phyloP scores from a whole-genome alignment of 2,888 invertebrate species.

The Brenthis daphne region DNA sequence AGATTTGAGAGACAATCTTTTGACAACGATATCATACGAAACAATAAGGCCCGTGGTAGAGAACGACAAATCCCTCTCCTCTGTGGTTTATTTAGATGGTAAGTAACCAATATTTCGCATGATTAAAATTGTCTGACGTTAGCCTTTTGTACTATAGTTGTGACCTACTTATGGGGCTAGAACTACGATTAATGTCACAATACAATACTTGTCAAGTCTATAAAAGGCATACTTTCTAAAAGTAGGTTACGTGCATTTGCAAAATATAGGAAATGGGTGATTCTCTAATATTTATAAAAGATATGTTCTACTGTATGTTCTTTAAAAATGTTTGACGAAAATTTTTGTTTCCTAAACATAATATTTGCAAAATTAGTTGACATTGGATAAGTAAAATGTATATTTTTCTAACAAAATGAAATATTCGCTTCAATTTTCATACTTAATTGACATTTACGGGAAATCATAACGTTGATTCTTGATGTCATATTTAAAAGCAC shows the following conservation, averaged over 20 bases:
- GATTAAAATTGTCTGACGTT: slow-evolving; percentile 36
- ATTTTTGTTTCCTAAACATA: too few species aligned
- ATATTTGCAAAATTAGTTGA: too few species aligned
- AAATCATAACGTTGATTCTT: too few species aligned
- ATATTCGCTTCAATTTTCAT: too few species aligned
- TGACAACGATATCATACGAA: slow-evolving; percentile 89
- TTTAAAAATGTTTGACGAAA: neutral
- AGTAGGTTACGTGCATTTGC: slow-evolving; percentile 29
- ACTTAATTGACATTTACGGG: too few species aligned
- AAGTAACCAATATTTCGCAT: slow-evolving; percentile 63
- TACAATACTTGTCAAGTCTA: slow-evolving; percentile 30
- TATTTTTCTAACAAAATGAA: too few species aligned
- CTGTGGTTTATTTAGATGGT: slow-evolving; percentile 90
- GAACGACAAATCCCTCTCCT: slow-evolving; percentile 87
- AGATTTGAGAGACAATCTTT: slow-evolving; percentile 88
- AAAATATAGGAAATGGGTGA: slow-evolving; percentile 12
- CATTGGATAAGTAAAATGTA: too few species aligned
- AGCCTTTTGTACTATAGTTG: slow-evolving; percentile 22
- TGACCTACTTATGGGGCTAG: slow-evolving; percentile 29
- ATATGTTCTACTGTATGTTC: neutral
- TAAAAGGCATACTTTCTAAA: slow-evolving; percentile 26
- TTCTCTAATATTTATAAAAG: slow-evolving; percentile 14
- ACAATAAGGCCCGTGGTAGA: slow-evolving; percentile 88
- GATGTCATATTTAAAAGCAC: too few species aligned
- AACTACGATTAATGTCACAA: slow-evolving; percentile 37